Conservation (phyloP, 2,888 invertebrate species). For the Melanotus villosus region DNA sequence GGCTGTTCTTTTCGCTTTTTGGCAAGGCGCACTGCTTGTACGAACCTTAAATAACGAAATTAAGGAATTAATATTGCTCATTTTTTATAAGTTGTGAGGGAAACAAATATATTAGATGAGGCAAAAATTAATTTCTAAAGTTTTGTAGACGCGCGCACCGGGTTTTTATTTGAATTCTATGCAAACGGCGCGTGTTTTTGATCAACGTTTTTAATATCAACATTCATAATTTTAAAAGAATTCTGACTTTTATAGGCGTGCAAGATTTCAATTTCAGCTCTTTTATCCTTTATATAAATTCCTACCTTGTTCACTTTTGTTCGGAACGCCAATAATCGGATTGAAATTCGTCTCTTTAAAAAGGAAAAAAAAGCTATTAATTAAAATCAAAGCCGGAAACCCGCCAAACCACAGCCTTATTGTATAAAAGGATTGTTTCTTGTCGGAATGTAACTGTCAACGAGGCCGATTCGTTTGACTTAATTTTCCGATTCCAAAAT, state of each 20-base stretch:
- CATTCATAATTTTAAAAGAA: conserved; percentile 53
- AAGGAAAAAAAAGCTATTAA: conserved; percentile 22
- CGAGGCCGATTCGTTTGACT: conserved; percentile 29
- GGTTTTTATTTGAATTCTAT: conserved; percentile 49
- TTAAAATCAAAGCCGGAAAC: conserved; percentile 34
- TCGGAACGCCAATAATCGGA: conserved; percentile 34
- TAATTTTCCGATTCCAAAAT: conserved; percentile 32
- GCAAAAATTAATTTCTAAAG: conserved; percentile 47
- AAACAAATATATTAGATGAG: conserved; percentile 37
- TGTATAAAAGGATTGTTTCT: conserved; percentile 37
- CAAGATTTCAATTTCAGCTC: conserved; percentile 44
- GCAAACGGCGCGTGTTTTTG: conserved; percentile 47
- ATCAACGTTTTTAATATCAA: conserved; percentile 53
- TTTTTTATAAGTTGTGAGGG: conserved; percentile 39
- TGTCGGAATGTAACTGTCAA: conserved; percentile 16
- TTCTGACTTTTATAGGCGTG: conserved; percentile 50
- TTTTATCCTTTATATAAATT: conserved; percentile 24
- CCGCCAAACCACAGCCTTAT: conserved; percentile 20
- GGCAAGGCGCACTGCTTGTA: background rate
- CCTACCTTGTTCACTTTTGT: conserved; percentile 28
- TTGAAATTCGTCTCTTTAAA: conserved; percentile 38
- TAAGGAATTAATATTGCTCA: conserved; percentile 29
- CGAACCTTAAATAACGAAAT: conserved; percentile 2
- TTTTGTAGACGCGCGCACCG: conserved; percentile 39
- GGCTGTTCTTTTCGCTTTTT: background rate